These are phyloP conservation scores for Okamejei kenojei DNA, from an alignment of 2,797 vertebrate genomes.

Conservation along the genomic window DNA sequence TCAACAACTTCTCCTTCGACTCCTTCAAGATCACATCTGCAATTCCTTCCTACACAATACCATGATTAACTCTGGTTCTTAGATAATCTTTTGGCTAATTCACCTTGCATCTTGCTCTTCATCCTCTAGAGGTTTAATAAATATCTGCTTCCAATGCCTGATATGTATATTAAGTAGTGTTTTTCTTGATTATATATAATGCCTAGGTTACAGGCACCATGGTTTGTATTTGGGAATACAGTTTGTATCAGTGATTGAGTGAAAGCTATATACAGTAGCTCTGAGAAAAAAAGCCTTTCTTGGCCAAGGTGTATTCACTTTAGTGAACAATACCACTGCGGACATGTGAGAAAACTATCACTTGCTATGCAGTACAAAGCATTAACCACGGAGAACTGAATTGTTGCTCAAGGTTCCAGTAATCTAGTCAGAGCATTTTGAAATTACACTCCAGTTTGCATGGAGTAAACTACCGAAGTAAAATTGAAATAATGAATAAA, in stretches of 20 bases:
- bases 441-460: background rate
- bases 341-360: background rate
- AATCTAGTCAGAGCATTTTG: background rate
- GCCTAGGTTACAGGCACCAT: background rate
- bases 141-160: background rate
- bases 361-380: background rate
- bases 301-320: background rate
- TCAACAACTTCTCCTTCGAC: no score
- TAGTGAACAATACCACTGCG: background rate
- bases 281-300: background rate
- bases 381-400: background rate
- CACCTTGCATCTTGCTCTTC: background rate
- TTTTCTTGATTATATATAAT: background rate
- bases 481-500: background rate
- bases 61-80: background rate
- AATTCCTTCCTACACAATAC: background rate
- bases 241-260: background rate
- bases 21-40: no score
- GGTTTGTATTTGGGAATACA: background rate
- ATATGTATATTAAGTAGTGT: background rate
- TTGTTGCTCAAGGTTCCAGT: background rate
- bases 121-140: background rate
- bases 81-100: background rate
- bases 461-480: background rate
- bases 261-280: background rate